A percentile compares a stretch with the other conserved stretches of the same genome.
These are phyloP conservation scores for Caenorhabditis tropicalis DNA, from an alignment of 1,140 invertebrate genomes.

Conservation along the genomic window DNA sequence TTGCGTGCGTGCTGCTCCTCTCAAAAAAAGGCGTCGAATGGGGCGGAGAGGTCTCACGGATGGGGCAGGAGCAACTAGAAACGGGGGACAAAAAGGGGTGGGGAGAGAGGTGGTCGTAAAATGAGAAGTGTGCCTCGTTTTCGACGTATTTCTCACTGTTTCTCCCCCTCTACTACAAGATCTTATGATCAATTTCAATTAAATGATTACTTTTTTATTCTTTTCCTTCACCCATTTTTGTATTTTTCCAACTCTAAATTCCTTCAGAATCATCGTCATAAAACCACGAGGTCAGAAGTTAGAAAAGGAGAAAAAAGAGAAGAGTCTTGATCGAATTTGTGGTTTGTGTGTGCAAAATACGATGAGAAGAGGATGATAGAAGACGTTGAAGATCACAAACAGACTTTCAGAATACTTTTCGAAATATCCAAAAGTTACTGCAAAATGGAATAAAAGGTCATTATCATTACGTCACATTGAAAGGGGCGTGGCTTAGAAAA, in stretches of 20 bases:
- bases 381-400: neutral
- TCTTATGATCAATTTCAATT: slow-evolving; percentile 32
- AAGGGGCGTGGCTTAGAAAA: neutral
- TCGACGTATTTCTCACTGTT: neutral
- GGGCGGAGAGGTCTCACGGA: neutral
- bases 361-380: neutral
- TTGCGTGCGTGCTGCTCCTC: neutral
- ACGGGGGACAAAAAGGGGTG: neutral
- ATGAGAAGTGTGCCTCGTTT: neutral
- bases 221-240: neutral
- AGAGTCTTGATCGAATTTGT: slow-evolving; percentile 14
- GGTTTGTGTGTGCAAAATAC: neutral
- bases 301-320: neutral
- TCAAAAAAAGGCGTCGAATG: slow-evolving; percentile 37
- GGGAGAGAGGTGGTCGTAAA: slow-evolving; percentile 27
- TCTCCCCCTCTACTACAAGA: neutral
- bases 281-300: neutral
- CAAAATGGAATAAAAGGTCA: neutral
- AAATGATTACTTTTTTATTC: neutral
- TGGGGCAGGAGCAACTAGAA: neutral
- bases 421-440: neutral
- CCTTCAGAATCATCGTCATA: neutral
- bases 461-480: neutral
- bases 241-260: neutral
- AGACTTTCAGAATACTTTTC: neutral